Evolutionary conservation across 2,888 invertebrate species (phyloP).

Genomic region (Pristionchus mayeri): DNA sequence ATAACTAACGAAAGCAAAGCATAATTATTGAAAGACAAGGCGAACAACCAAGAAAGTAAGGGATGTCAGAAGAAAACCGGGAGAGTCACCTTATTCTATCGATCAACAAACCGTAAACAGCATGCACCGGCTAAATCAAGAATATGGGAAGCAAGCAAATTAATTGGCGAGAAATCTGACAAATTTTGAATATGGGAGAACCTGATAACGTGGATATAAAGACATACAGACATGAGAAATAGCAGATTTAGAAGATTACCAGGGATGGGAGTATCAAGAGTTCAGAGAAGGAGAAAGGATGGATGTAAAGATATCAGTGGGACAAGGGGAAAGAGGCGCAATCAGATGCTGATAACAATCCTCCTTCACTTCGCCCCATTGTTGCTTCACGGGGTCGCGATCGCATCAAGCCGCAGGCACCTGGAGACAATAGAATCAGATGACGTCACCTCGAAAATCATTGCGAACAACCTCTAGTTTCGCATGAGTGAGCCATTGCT

Average conservation of each 20-base stretch:
- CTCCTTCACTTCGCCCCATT: constrained; percentile 9
- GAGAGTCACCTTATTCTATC: neutral
- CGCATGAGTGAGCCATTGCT: neutral
- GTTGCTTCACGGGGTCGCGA: constrained; percentile 1
- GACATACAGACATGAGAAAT: neutral
- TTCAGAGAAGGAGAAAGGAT: constrained; percentile 33
- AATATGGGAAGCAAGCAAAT: neutral
- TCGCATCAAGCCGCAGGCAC: constrained; percentile 13
- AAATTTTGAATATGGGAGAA: neutral
- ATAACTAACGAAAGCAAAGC: constrained; percentile 12
- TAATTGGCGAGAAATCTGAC: neutral
- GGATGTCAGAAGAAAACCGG: neutral
- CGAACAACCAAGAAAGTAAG: neutral
- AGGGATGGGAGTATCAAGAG: neutral
- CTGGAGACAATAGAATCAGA: constrained; percentile 22
- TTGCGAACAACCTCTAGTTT: too few relatives aligned
- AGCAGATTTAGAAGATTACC: neutral
- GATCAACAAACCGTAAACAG: neutral
- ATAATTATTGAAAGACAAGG: neutral
- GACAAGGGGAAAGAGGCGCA: neutral
- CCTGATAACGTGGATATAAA: neutral
- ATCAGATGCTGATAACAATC: constrained; percentile 17
- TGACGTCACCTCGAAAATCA: neutral
- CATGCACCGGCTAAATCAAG: neutral
- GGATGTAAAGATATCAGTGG: constrained; percentile 16